A percentile compares a stretch with the other conserved stretches of the same genome.
Conservation (phyloP, 2,113 vertebrate genomes). For the Caracal caracal region DNA sequence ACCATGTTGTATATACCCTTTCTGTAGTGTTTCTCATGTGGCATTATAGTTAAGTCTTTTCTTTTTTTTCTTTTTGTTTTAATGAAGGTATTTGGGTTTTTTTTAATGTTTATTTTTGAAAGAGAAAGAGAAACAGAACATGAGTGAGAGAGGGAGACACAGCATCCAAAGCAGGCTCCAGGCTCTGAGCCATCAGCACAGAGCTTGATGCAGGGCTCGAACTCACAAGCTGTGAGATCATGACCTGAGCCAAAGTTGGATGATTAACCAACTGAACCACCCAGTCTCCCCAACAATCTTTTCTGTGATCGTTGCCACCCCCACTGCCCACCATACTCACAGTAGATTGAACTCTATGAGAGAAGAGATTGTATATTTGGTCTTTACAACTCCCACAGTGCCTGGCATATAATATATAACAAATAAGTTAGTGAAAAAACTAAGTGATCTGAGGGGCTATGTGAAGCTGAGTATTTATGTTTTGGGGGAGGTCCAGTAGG, state of each 20-base stretch:
- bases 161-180: no score
- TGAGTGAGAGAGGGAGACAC: no score
- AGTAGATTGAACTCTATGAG: background rate
- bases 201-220: no score
- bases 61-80: background rate
- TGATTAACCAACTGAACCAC: no score
- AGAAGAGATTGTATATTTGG: background rate
- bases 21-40: background rate
- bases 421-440: constrained; percentile 33
- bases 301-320: background rate
- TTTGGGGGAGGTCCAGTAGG: background rate
- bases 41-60: background rate
- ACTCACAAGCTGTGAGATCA: no score
- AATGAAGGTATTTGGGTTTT: no score
- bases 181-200: no score
- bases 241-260: no score
- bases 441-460: background rate
- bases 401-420: background rate
- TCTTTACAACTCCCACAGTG: background rate
- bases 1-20: background rate
- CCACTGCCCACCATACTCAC: background rate
- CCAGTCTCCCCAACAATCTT: background rate
- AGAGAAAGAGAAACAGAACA: no score
- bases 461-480: constrained; percentile 10
- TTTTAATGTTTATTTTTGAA: no score